Evolutionary conservation across 1,140 invertebrate genomes (phyloP).

Genomic region (Papilio machaon): DNA sequence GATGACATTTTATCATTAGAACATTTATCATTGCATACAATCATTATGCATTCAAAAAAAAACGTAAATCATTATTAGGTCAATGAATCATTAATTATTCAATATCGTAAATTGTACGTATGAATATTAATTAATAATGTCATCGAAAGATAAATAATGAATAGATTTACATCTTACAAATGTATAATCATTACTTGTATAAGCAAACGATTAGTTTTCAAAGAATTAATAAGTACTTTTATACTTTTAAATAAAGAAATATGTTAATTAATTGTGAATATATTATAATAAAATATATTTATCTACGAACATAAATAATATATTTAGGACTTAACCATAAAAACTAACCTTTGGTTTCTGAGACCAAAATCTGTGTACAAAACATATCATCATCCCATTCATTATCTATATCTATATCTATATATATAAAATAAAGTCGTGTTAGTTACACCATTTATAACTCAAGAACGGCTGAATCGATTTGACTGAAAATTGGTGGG

Average conservation of each 20-base stretch:
- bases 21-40: slow-evolving; percentile 10
- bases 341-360: too few species aligned
- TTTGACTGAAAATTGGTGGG: too few species aligned
- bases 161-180: slow-evolving; percentile 4
- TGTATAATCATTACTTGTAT: not conserved
- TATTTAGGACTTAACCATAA: too few species aligned
- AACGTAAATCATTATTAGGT: slow-evolving; percentile 5
- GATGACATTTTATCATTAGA: slow-evolving; percentile 11
- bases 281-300: not conserved
- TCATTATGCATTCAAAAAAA: slow-evolving; percentile 11
- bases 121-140: slow-evolving; percentile 20
- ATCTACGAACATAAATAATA: not conserved
- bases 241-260: slow-evolving; percentile 8
- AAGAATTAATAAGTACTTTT: slow-evolving; percentile 11
- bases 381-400: too few species aligned
- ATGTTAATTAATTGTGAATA: not conserved
- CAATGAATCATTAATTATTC: slow-evolving; percentile 7
- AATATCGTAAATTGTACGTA: not conserved
- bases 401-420: too few species aligned
- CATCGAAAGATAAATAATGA: slow-evolving; percentile 21
- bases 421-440: too few species aligned
- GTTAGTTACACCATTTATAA: too few species aligned
- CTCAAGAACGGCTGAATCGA: too few species aligned
- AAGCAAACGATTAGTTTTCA: slow-evolving; percentile 10
- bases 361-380: too few species aligned